These are phyloP conservation scores for Isurus oxyrinchus DNA, from an alignment of 2,113 vertebrate genomes.

Conservation along the genomic window DNA sequence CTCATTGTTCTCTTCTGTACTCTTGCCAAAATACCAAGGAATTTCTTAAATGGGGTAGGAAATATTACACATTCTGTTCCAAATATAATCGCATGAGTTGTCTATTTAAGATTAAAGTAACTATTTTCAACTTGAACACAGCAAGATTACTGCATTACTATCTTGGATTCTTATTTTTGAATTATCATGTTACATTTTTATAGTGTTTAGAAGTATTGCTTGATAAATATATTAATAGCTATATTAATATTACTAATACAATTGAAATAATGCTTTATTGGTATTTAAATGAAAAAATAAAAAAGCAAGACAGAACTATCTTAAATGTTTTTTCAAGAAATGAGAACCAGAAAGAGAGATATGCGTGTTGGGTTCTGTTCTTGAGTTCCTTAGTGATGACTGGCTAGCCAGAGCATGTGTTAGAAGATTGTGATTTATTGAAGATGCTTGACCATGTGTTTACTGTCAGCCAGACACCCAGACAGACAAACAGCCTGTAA, in stretches of 20 bases:
- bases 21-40: background rate
- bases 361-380: conserved; percentile 30
- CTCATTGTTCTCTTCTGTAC: background rate
- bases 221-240: background rate
- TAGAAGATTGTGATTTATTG: conserved; percentile 49
- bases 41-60: too few relatives aligned
- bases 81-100: background rate
- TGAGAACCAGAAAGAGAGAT: conserved; percentile 37
- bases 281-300: background rate
- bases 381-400: conserved; percentile 42
- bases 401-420: conserved; percentile 41
- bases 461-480: conserved; percentile 56
- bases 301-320: background rate
- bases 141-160: background rate
- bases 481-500: conserved; percentile 48
- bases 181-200: background rate
- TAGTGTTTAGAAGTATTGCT: background rate
- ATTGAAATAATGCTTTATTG: background rate
- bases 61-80: background rate
- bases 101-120: background rate
- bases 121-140: background rate
- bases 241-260: background rate
- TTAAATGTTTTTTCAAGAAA: background rate
- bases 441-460: conserved; percentile 52
- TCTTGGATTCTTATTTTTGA: background rate